Base-by-base conservation (phyloP, 2,888 invertebrate genomes). In the Chorisops tibialis region DNA sequence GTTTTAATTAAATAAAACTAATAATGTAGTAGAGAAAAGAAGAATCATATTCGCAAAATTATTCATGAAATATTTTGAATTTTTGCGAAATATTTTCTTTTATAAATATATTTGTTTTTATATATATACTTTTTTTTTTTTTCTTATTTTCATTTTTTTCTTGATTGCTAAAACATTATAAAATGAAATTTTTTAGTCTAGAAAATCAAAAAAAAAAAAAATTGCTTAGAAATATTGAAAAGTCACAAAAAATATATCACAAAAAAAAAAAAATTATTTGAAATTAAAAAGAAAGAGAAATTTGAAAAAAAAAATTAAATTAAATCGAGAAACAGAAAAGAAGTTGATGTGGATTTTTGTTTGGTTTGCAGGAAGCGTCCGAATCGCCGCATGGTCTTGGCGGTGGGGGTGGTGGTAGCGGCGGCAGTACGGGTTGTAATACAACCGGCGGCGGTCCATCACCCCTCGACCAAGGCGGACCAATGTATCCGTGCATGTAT, bases 281-380 rank as follows among this genome's bases (percentile, higher is more conserved):
- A 56, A 60, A 65, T 61, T 63, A 58, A 64, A 56, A 65, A 66
- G 62, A 58, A 64, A 56, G 64, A 66, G 62, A 60, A 38, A 54
- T 62, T 24, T 24, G 52, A 54, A 47, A 22, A 22, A 45, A 47
- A 43, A 19, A 37, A 21, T 41, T 35, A 51, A 18, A 51, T 50
- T 38, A 59, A 52, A 51, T 30, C 47, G 59, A 22, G 37, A 59
- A 51, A 41, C 30, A 51, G 51, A 61, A 77, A 76, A 86, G 87
- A 90, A 91, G 91, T 91, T 91, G 91, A 91, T 91, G 91, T 91
- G 89, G 90, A 78, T 78, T 79, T 82, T 85, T 86, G 86, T 86
- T 87, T 87, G 90, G 89, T 91, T 91, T 89, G 89, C 92, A 92
- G 92, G 91, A 91, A 86, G 82, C 83, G 82, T 78, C 78, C 71